Evolutionary conservation across 2,797 vertebrate genomes (phyloP).

Genomic region (Schizothorax lantsangensis): DNA sequence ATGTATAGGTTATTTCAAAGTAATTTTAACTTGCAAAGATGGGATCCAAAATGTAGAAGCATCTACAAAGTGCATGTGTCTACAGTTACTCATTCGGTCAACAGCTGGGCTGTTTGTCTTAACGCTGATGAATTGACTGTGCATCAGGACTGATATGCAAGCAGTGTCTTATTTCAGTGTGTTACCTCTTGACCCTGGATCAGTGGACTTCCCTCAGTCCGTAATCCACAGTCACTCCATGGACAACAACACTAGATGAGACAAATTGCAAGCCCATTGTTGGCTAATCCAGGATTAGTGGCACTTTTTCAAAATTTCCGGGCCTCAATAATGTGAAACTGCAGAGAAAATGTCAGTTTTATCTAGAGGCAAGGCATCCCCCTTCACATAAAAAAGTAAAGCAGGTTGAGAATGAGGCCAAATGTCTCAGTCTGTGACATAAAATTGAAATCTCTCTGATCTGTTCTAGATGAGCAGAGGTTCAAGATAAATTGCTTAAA

Average conservation of each 20-base stretch:
- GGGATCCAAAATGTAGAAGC: background rate
- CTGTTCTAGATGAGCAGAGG: slow-evolving; percentile 1
- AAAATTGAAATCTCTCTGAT: background rate
- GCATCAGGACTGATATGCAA: slow-evolving; percentile 30
- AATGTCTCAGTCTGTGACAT: slow-evolving; percentile 1
- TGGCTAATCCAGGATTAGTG: slow-evolving; percentile 63
- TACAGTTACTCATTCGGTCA: background rate
- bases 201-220: slow-evolving; percentile 45
- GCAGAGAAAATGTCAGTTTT: slow-evolving; percentile 30
- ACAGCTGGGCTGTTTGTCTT: background rate
- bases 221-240: slow-evolving; percentile 48
- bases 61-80: slow-evolving; percentile 5
- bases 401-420: slow-evolving; percentile 37
- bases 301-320: slow-evolving; percentile 50
- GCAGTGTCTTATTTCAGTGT: slow-evolving; percentile 15
- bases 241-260: slow-evolving; percentile 38
- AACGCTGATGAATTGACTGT: background rate
- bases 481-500: background rate
- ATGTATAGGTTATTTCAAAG: background rate
- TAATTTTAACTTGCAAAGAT: background rate
- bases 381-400: background rate
- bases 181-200: slow-evolving; percentile 45
- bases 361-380: slow-evolving; percentile 25
- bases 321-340: slow-evolving; percentile 23
- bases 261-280: slow-evolving; percentile 49